phyloP scores from a whole-genome alignment of 2,888 invertebrate genomes.

The Drosophila macrospina region DNA sequence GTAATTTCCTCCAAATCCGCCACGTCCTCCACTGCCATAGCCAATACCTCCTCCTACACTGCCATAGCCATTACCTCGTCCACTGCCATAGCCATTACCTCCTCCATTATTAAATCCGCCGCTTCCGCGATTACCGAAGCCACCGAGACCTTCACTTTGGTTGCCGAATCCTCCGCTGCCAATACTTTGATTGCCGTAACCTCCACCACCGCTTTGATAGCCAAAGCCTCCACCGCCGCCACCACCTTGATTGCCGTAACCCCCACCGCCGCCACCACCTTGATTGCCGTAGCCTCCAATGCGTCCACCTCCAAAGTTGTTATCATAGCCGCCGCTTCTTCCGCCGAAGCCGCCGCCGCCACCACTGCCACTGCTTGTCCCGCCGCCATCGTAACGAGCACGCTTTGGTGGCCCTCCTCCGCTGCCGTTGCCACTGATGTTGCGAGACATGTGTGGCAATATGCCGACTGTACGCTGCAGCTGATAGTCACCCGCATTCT shows the following conservation, averaged over 20 bases:
- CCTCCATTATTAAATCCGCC: slow-evolving; percentile 1
- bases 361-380: too few relatives aligned
- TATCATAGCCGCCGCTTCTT: slow-evolving; percentile 46
- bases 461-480: slow-evolving; percentile 87
- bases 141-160: neutral
- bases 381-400: slow-evolving; percentile 56
- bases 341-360: slow-evolving; percentile 60
- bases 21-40: slow-evolving; percentile 7
- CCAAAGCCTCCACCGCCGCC: slow-evolving; percentile 45
- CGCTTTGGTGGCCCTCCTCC: slow-evolving; percentile 68
- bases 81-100: neutral
- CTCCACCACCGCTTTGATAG: slow-evolving; percentile 56
- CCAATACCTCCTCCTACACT: slow-evolving; percentile 40
- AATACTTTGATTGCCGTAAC: neutral
- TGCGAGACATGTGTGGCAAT: slow-evolving; percentile 79
- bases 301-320: slow-evolving; percentile 6
- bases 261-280: slow-evolving; percentile 25
- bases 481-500: slow-evolving; percentile 91
- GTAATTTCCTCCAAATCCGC: neutral
- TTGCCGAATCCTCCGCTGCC: slow-evolving; percentile 19
- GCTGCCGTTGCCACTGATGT: slow-evolving; percentile 55
- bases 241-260: slow-evolving; percentile 62
- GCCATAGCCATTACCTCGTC: slow-evolving; percentile 25
- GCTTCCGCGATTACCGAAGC: neutral
- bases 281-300: slow-evolving; percentile 45